These are phyloP conservation scores for Holcopasites calliopsidis DNA, from an alignment of 1,140 invertebrate species.

Conservation along the genomic window DNA sequence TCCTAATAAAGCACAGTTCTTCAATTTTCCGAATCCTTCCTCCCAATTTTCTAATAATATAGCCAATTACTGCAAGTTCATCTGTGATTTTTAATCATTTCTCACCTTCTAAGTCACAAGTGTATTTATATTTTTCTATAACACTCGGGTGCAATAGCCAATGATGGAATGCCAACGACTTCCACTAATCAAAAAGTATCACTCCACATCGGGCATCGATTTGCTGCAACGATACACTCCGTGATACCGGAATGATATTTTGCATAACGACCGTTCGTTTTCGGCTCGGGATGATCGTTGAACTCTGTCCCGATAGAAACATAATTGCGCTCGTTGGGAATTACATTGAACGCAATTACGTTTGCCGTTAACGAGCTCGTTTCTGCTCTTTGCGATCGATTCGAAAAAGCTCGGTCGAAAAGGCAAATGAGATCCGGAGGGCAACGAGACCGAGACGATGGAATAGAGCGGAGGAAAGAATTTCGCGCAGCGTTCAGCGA, in stretches of 20 bases:
- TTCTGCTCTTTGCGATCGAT: not conserved
- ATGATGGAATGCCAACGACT: no score
- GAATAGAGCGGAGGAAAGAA: not conserved
- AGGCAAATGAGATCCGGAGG: no score
- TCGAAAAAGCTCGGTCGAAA: not conserved
- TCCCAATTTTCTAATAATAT: no score
- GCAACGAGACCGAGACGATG: not conserved
- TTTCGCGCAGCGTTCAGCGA: not conserved
- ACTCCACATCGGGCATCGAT: no score
- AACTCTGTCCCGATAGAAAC: not conserved
- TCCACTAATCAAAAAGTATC: no score
- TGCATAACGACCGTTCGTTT: not conserved
- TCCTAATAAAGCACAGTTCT: no score
- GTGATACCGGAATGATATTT: not conserved
- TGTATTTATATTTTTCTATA: no score
- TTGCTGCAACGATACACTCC: not conserved
- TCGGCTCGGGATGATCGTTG: not conserved
- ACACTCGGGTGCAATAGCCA: no score
- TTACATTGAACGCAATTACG: not conserved
- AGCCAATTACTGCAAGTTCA: no score
- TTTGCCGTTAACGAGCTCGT: not conserved
- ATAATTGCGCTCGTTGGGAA: conserved; percentile 6
- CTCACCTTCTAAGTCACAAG: no score
- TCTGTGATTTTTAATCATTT: no score
- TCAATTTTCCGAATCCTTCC: no score